A percentile compares a stretch with the other conserved stretches of the same genome.
These are phyloP conservation scores for Emys orbicularis DNA, from an alignment of 2,797 vertebrate species.

Conservation along the genomic window DNA sequence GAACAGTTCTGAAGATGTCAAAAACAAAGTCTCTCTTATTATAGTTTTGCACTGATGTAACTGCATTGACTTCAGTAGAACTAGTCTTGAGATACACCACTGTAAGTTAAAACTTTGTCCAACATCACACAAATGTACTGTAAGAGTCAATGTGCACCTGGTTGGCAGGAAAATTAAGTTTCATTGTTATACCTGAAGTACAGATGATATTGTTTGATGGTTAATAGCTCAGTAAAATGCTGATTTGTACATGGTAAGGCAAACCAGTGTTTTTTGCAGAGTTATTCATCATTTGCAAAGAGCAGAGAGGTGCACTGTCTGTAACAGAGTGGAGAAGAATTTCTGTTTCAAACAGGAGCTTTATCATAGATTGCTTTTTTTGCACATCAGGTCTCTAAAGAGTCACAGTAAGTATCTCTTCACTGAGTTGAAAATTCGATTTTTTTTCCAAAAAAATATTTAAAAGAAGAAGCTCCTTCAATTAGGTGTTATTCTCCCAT, in stretches of 20 bases:
- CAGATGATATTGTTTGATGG: not conserved
- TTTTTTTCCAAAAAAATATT: not conserved
- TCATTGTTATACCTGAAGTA: not conserved
- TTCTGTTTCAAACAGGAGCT: not conserved
- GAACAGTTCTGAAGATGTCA: not conserved
- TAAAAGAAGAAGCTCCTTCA: not conserved
- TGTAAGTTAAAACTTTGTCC: not conserved
- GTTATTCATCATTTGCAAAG: not conserved
- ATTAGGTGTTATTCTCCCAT: not conserved
- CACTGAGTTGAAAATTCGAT: not conserved
- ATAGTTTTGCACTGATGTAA: not conserved
- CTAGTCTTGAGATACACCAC: not conserved
- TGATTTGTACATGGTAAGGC: not conserved
- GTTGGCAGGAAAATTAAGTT: not conserved
- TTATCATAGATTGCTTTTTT: not conserved
- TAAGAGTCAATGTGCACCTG: not conserved
- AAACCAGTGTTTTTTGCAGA: not conserved
- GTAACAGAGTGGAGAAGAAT: not conserved
- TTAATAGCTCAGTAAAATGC: not conserved
- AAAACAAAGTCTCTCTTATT: not conserved
- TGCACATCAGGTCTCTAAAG: not conserved
- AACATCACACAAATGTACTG: not conserved
- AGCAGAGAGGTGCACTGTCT: rapidly evolving
- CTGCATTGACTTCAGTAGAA: not conserved
- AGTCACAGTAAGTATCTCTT: not conserved